Evolutionary conservation across 2,888 invertebrate species (phyloP).

Genomic region (Psylliodes chrysocephalus): DNA sequence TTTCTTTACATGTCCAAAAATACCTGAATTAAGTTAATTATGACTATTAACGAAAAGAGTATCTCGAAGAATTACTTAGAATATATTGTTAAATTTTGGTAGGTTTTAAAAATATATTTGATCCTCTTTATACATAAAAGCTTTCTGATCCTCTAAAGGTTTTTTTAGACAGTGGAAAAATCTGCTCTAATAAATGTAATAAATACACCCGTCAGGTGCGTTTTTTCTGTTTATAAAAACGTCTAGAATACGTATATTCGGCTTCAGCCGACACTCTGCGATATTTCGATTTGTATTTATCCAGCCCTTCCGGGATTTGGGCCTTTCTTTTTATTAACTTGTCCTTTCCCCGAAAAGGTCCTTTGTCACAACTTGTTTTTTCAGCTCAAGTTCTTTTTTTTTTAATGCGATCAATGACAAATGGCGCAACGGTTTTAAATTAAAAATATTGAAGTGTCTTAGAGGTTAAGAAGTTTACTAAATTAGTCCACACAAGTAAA

Average conservation of each 20-base stretch:
- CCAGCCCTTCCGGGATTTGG: slow-evolving; percentile 18
- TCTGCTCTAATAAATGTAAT: too few species aligned
- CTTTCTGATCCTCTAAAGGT: too few species aligned
- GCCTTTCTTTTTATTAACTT: slow-evolving; percentile 20
- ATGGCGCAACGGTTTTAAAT: background rate
- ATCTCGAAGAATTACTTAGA: too few species aligned
- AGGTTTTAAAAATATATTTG: too few species aligned
- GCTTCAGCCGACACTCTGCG: background rate
- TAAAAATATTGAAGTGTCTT: too few species aligned
- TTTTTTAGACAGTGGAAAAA: background rate
- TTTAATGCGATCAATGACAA: slow-evolving; percentile 14
- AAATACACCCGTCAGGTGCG: slow-evolving; percentile 7
- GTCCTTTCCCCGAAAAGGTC: slow-evolving; percentile 15
- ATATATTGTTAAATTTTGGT: too few species aligned
- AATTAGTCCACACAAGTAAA: too few species aligned
- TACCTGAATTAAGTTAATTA: too few species aligned
- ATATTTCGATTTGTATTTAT: slow-evolving; percentile 27
- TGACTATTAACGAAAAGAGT: too few species aligned
- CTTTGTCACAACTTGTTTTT: slow-evolving; percentile 17
- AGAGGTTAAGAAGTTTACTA: too few species aligned
- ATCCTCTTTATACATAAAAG: too few species aligned
- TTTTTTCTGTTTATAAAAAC: background rate
- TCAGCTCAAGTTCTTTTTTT: slow-evolving; percentile 1
- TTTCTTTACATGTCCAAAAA: too few species aligned
- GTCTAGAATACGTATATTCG: slow-evolving; percentile 7